Percentiles rank a stretch among this genome's conserved stretches.
Evolutionary conservation across 2,888 invertebrate species (phyloP).

Genomic region (Pseudoips prasinana): DNA sequence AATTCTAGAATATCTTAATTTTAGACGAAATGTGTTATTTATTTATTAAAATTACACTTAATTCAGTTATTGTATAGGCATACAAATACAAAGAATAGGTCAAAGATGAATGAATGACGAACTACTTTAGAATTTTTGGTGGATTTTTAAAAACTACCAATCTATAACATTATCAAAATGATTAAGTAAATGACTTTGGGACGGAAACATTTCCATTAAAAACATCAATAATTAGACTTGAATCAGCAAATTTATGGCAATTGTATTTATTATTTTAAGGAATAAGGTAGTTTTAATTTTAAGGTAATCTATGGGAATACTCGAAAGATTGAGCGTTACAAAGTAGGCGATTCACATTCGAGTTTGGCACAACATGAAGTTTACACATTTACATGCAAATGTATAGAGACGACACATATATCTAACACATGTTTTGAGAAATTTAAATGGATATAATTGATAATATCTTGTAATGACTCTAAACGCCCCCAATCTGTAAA

Average conservation of each 20-base stretch:
- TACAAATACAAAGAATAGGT: conserved; percentile 37
- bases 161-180: conserved; percentile 55
- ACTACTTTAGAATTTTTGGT: conserved; percentile 41
- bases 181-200: conserved; percentile 76
- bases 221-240: conserved; percentile 31
- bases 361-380: conserved; percentile 41
- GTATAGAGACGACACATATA: conserved; percentile 22
- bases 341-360: conserved; percentile 27
- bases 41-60: too few species aligned
- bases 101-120: conserved; percentile 38
- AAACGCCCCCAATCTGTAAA: background rate
- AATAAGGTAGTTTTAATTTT: conserved; percentile 3
- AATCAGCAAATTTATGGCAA: conserved; percentile 28
- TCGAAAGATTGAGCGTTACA: conserved; percentile 23
- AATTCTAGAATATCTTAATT: too few species aligned
- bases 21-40: too few species aligned
- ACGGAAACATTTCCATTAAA: conserved; percentile 74
- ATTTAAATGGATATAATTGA: background rate
- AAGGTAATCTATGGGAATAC: conserved; percentile 7
- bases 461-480: background rate
- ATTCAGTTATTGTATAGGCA: too few species aligned
- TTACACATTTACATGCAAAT: conserved; percentile 18
- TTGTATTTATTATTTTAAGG: conserved; percentile 1
- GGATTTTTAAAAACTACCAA: conserved; percentile 47
- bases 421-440: background rate